Evolutionary conservation across 2,113 vertebrate species (phyloP), one percentile per base, ranked within the genome.

Genomic region (Grallaria varia): DNA sequence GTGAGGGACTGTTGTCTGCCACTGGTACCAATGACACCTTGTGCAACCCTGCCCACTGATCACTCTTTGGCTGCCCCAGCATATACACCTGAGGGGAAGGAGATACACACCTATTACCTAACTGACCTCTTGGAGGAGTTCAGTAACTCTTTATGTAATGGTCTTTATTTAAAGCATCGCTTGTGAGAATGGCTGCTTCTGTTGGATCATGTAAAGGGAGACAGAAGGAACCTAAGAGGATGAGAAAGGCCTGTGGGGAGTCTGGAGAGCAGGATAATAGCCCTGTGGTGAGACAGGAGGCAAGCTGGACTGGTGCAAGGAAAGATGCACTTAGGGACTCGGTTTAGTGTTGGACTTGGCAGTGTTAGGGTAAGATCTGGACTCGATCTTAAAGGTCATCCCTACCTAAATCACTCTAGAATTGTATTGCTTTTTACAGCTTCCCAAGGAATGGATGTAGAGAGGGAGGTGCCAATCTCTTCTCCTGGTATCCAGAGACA

Each of bases 141-240:
- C 44, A 93, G 87, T 37, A 49, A 39, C 75, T 64, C 37, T 85
- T 95, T 93, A 94, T 74, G 63, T 85, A 96, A 94, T 56, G 39
- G 63, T 59, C 58, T 83, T 94, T 93, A 71, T 75, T 94, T 87
- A 94, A 93, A 90, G 84, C 50, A 69, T 59, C 1, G 0, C 71
- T 42, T 49, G 58, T 50, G 71, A 92, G 71, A 69, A 30, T 31
- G 62, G 72, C 66, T 89, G 84, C 73, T 74, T 76, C 44, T 31
- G 23, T 45, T 89, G 71, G n/a, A 60, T 76, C 44, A 45, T 44
- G 23, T 31, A 39, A 79, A 39, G 31, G 39, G 27, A 69, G 47
- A 27, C 22, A 39, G 66, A 58, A 69, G 40, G 37, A 69, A 49
- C 23, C 11, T 42, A 53, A 58, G 74, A 73, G 22, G 33, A 73